These are phyloP conservation scores for Uromys caudimaculatus DNA, from an alignment of 2,797 vertebrate genomes.

Conservation along the genomic window DNA sequence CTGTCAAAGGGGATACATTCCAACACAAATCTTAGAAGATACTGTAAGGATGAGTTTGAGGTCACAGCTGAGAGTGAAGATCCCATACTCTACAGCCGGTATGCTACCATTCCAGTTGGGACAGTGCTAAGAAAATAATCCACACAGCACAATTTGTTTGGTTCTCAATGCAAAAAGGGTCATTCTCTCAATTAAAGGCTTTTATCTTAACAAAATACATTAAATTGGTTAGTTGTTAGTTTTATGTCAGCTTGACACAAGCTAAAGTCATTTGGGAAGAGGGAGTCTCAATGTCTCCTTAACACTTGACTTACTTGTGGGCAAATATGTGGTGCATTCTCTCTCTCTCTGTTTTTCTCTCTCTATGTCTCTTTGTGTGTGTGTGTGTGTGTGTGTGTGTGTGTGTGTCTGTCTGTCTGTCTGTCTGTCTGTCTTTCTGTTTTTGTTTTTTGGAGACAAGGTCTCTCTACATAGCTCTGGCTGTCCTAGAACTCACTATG, in stretches of 20 bases:
- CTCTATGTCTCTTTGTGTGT: background rate
- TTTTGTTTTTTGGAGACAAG: background rate
- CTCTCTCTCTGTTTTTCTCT: background rate
- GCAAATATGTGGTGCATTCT: background rate
- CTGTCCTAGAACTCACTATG: background rate
- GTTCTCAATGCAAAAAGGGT: conserved; percentile 16
- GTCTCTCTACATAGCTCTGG: background rate
- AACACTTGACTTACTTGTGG: background rate
- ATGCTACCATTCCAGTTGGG: background rate
- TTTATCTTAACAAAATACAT: background rate
- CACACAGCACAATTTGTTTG: conserved; percentile 43
- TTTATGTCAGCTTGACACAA: background rate
- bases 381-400: background rate
- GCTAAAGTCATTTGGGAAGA: background rate
- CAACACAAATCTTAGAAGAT: conserved; percentile 17
- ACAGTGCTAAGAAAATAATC: background rate
- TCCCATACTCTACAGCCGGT: background rate
- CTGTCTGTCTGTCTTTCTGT: background rate
- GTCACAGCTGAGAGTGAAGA: background rate
- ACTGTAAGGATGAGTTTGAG: background rate
- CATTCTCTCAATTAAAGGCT: conserved; percentile 41
- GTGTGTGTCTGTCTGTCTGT: background rate
- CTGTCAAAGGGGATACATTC: conserved; percentile 58
- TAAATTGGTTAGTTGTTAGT: background rate
- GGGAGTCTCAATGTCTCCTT: background rate